Evolutionary conservation across 2,888 invertebrate genomes (phyloP).

Genomic region (Scrobipalpa costella): DNA sequence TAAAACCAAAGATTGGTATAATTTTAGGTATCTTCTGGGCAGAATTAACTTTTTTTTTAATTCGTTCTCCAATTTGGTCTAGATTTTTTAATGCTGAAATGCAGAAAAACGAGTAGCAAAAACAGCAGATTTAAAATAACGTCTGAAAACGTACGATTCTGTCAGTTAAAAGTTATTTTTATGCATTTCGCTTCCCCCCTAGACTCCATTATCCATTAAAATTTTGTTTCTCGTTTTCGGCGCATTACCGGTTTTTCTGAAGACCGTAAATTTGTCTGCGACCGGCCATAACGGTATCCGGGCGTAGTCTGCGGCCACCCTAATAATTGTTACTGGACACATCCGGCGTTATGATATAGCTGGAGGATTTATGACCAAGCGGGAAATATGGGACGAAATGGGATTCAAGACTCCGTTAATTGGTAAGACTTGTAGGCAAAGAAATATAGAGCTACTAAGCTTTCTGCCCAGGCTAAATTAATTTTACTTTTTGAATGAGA

Average conservation of each 20-base stretch:
- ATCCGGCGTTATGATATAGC: conserved; percentile 28
- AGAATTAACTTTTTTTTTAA: no score
- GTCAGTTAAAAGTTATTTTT: neutral
- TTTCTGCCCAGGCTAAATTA: no score
- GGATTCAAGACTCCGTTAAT: neutral
- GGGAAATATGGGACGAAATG: conserved; percentile 2
- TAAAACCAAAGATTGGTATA: no score
- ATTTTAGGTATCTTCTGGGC: no score
- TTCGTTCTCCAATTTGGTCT: no score
- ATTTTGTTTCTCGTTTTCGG: conserved; percentile 17
- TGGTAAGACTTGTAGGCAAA: neutral
- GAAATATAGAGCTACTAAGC: neutral
- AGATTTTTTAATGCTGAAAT: neutral
- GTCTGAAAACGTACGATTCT: neutral
- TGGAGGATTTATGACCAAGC: conserved; percentile 12
- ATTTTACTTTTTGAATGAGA: no score
- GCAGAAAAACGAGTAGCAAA: neutral
- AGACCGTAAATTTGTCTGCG: conserved; percentile 28
- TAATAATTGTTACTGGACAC: conserved; percentile 40
- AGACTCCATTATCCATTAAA: conserved; percentile 14
- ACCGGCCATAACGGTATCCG: conserved; percentile 39
- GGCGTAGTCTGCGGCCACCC: conserved; percentile 36
- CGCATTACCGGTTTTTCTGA: conserved; percentile 19
- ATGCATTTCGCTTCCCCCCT: neutral
- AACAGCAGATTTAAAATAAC: neutral